Base-by-base conservation (phyloP, 2,113 vertebrate species). In the Rhineura floridana region DNA sequence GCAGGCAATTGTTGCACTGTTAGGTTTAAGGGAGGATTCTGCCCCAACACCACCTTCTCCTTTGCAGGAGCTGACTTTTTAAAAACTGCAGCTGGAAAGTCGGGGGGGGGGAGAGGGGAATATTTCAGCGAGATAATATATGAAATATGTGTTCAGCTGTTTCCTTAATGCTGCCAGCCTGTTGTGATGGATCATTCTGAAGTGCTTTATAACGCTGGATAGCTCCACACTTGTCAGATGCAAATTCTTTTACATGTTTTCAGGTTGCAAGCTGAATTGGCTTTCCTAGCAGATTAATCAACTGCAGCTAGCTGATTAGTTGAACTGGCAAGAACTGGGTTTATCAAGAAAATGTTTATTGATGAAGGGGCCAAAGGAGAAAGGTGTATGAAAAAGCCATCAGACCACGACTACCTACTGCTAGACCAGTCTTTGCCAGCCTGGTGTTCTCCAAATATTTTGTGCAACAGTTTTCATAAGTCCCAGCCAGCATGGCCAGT, bases 1-100 rank as follows among this genome's bases (percentile, higher is more conserved):
- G 52, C 55, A 80, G 87, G 67, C 55, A 86, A 50, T 76, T 86
- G 21, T 80, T n/a, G 17, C 39, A 19, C 44, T 89, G 77, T 65
- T 30, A 42, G 12, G 15, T 75, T 59, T 44, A 11, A 85, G 70
- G 70, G 19, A 11, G 48, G 7, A 0, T 15, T 50, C 33, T 39
- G 12, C 50, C 52, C 50, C 30, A 12, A n/a, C n/a, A n/a, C n/a
- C n/a, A n/a, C n/a, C n/a, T n/a, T n/a, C 1, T 36, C 39, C 25
- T 25, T 42, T 39, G 67, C 48, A 39, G 39, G 39, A 23, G 67
- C 79, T 83, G 82, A 70, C 70, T 59, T 88, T 84, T 87, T 33
- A 1, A 55, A 65, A 87, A 62, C 30, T 63, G 0, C n/a, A 1
- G 77, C 81, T 83, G 82, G 75, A 88, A 82, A 23, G 17, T 6